A percentile compares a stretch with the other conserved stretches of the same genome.
Conservation (phyloP, 2,113 vertebrate species). For the Cynoglossus semilaevis region DNA sequence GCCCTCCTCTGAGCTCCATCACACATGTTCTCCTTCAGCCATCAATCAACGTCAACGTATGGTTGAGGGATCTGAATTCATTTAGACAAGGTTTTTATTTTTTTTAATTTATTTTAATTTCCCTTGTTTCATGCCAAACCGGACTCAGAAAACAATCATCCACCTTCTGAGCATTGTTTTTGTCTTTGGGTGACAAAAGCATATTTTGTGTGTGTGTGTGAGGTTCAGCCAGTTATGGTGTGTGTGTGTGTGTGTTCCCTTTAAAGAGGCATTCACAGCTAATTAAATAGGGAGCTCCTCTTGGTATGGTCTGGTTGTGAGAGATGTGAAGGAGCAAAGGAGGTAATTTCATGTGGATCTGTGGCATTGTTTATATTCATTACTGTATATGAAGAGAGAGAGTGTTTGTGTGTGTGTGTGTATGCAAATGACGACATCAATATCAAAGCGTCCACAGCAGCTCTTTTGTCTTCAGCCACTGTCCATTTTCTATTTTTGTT, state of each 20-base stretch:
- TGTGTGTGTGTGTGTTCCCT: slow-evolving; percentile 19
- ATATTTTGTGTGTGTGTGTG: slow-evolving; percentile 9
- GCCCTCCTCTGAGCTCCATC: slow-evolving; percentile 18
- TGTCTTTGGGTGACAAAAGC: slow-evolving; percentile 59
- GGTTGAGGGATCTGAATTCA: slow-evolving; percentile 48
- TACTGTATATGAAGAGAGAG: background rate
- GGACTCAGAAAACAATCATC: slow-evolving; percentile 31
- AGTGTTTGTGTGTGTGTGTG: background rate
- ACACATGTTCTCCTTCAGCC: slow-evolving; percentile 22
- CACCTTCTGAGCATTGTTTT: slow-evolving; percentile 43
- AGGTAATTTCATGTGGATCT: slow-evolving; percentile 42
- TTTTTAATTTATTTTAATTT: background rate
- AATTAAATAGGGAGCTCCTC: slow-evolving; percentile 63
- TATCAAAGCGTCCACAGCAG: slow-evolving; percentile 9
- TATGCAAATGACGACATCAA: slow-evolving; percentile 4
- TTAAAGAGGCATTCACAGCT: slow-evolving; percentile 52
- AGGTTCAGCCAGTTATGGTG: too few relatives aligned
- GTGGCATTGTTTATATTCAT: background rate
- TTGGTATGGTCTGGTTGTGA: slow-evolving; percentile 24
- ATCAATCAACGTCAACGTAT: slow-evolving; percentile 56
- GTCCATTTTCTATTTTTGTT: background rate
- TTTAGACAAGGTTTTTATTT: slow-evolving; percentile 38
- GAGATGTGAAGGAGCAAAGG: slow-evolving; percentile 14
- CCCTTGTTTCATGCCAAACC: slow-evolving; percentile 9
- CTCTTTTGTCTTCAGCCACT: background rate